Conservation (phyloP, 2,888 invertebrate genomes). For the Leucoptera coffeella region DNA sequence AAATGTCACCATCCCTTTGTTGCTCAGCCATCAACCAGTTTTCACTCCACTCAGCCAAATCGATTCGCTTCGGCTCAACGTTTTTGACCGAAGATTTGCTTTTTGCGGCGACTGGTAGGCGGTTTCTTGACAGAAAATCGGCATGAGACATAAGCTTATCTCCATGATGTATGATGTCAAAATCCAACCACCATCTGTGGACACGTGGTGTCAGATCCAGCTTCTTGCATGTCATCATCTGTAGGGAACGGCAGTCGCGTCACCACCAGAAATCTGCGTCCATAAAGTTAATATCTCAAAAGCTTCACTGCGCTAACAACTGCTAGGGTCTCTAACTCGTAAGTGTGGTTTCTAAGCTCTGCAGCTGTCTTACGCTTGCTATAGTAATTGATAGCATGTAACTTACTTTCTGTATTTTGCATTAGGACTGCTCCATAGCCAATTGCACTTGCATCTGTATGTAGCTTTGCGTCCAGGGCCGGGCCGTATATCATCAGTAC, state of each 20-base stretch:
- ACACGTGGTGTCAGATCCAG: slow-evolving; percentile 7
- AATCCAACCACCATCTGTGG: slow-evolving; percentile 9
- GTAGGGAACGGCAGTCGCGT: too few relatives aligned
- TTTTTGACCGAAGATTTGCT: too few relatives aligned
- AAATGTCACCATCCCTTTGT: slow-evolving; percentile 3
- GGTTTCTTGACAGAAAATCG: neutral
- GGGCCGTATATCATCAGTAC: slow-evolving; percentile 9
- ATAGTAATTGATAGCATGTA: slow-evolving; percentile 6
- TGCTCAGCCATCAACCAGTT: slow-evolving; percentile 3
- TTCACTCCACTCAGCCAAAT: slow-evolving; percentile 1
- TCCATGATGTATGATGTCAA: slow-evolving; percentile 4
- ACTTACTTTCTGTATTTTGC: slow-evolving; percentile 3
- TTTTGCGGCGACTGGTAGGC: neutral
- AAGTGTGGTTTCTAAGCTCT: too few relatives aligned
- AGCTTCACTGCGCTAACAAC: too few relatives aligned
- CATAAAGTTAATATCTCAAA: slow-evolving; percentile 6
- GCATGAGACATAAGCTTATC: slow-evolving; percentile 2
- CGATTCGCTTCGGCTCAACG: slow-evolving; percentile 1
- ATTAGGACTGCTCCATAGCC: slow-evolving; percentile 10
- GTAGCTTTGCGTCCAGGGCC: slow-evolving; percentile 6
- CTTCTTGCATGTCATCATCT: slow-evolving; percentile 8
- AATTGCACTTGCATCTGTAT: slow-evolving; percentile 9
- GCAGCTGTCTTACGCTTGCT: slow-evolving; percentile 7
- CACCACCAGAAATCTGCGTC: slow-evolving; percentile 4
- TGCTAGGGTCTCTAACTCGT: slow-evolving; percentile 10